These are phyloP conservation scores for Nyctalus aviator DNA, from an alignment of 2,797 vertebrate genomes.

Conservation along the genomic window DNA sequence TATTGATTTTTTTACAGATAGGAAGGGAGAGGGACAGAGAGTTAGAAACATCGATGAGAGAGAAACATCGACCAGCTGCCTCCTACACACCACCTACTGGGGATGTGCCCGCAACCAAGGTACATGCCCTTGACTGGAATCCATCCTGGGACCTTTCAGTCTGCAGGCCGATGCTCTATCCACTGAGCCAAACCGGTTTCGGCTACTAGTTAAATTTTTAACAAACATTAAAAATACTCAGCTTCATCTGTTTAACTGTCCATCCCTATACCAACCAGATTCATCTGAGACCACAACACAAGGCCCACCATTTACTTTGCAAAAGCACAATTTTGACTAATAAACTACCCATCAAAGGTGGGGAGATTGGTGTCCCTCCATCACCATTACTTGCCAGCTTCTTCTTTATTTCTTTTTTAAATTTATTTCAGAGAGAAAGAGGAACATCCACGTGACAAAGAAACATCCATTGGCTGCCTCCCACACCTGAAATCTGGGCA, in stretches of 20 bases:
- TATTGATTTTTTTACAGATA: no score
- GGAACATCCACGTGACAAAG: background rate
- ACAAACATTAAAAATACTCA: background rate
- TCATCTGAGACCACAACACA: background rate
- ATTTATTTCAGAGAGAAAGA: background rate
- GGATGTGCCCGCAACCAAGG: no score
- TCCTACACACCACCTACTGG: no score
- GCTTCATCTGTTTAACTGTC: background rate
- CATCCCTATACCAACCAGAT: background rate
- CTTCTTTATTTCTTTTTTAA: background rate
- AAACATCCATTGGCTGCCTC: background rate
- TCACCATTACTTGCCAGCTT: background rate
- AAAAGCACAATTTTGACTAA: background rate
- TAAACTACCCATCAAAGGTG: background rate
- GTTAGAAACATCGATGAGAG: no score
- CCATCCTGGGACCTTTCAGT: no score
- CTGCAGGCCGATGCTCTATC: no score
- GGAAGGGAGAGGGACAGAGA: no score
- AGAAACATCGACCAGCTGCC: no score
- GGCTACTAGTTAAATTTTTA: background rate
- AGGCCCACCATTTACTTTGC: background rate
- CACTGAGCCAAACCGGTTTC: no score
- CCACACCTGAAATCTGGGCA: accelerated
- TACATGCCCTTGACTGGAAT: no score
- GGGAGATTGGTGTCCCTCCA: background rate